phyloP scores from a whole-genome alignment of 53 echinoderm and acorn worm genomes.

The Crossaster papposus region DNA sequence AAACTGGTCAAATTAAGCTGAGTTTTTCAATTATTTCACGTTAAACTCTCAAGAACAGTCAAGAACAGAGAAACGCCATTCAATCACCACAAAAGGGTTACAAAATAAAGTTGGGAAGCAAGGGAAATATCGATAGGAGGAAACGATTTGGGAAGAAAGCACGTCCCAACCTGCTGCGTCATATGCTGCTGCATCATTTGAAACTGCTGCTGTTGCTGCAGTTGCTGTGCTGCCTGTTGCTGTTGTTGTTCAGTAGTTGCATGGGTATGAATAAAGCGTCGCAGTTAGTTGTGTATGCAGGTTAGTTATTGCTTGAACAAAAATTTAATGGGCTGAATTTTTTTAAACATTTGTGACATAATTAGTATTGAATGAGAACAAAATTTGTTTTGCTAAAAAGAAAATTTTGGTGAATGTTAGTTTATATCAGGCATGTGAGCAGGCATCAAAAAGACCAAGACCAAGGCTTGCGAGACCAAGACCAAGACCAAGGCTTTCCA shows the following conservation, averaged over 20 bases:
- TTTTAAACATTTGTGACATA: too few relatives aligned
- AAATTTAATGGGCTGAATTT: too few relatives aligned
- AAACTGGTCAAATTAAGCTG: too few relatives aligned
- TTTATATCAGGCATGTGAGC: too few relatives aligned
- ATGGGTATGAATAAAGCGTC: background rate
- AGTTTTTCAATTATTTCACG: too few relatives aligned
- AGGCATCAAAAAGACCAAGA: too few relatives aligned
- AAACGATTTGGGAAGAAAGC: background rate
- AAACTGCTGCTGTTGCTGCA: conserved; percentile 45
- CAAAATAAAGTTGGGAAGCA: background rate
- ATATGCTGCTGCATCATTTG: conserved; percentile 62
- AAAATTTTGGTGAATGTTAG: too few relatives aligned
- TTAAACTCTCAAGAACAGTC: too few relatives aligned
- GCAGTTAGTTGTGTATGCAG: background rate
- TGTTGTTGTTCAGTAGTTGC: conserved; percentile 13
- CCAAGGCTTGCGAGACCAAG: too few relatives aligned
- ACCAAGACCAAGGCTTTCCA: too few relatives aligned
- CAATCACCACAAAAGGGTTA: background rate
- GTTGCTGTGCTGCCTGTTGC: background rate
- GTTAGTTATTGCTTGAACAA: background rate
- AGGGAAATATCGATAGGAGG: background rate
- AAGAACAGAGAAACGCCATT: background rate
- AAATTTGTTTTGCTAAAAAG: too few relatives aligned
- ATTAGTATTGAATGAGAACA: too few relatives aligned
- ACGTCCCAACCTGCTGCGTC: conserved; percentile 51